Percentiles rank a stretch among this genome's conserved stretches.
Evolutionary conservation across 1,140 invertebrate genomes (phyloP).

Genomic region (Caerostris extrusa): DNA sequence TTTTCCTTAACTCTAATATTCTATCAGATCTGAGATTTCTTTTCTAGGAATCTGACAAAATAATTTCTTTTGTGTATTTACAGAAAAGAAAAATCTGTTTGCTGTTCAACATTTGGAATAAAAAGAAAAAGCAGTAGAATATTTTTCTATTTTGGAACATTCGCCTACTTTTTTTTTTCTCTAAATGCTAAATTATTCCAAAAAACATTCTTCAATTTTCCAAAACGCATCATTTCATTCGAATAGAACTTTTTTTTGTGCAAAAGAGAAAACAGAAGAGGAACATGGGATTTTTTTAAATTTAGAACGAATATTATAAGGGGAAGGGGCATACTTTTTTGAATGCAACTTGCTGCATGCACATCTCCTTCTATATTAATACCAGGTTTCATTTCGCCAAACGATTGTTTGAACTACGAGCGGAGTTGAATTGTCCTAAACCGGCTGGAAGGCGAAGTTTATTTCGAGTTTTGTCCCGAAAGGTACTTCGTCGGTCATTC

Average conservation of each 20-base stretch:
- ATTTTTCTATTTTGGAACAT: too few species aligned
- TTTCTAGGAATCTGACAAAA: too few species aligned
- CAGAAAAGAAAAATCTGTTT: too few species aligned
- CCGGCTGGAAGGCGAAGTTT: not conserved
- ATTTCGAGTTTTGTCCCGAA: conserved; percentile 12
- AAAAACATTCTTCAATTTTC: conserved; percentile 1
- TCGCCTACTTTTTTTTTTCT: too few species aligned
- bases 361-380: not conserved
- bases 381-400: not conserved
- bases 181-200: not conserved
- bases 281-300: not conserved
- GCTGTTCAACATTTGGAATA: too few species aligned
- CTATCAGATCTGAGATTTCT: too few species aligned
- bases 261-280: not conserved
- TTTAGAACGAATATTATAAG: not conserved
- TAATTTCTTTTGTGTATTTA: too few species aligned
- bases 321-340: not conserved
- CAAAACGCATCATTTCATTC: not conserved
- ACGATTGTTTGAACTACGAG: conserved; percentile 28
- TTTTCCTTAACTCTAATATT: too few species aligned
- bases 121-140: too few species aligned
- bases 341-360: not conserved
- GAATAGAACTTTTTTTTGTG: not conserved
- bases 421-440: not conserved
- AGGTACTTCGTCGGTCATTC: conserved; percentile 26